phyloP scores from a whole-genome alignment of 2,797 vertebrate genomes.

The Diplodus sargus region DNA sequence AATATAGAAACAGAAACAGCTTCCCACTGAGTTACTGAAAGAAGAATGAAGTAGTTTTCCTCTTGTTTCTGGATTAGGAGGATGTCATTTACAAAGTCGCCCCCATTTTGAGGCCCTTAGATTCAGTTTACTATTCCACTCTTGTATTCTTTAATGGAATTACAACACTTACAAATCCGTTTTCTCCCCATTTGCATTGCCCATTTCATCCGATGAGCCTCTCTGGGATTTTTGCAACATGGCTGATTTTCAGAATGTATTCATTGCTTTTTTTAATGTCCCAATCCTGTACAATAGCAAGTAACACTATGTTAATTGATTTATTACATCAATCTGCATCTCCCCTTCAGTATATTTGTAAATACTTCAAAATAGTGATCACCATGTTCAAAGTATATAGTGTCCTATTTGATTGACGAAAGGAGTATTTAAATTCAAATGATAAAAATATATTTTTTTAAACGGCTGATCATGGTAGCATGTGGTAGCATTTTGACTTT shows the following conservation, averaged over 20 bases:
- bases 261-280: neutral
- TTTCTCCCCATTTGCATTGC: neutral
- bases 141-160: neutral
- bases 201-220: neutral
- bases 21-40: neutral
- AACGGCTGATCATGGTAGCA: neutral
- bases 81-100: neutral
- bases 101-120: neutral
- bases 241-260: neutral
- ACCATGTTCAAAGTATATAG: neutral
- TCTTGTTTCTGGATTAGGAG: neutral
- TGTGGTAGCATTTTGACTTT: neutral
- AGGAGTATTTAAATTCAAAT: neutral
- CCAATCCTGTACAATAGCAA: neutral
- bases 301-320: too few species aligned
- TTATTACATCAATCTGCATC: neutral
- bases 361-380: neutral
- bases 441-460: too few species aligned
- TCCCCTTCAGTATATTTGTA: neutral
- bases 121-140: neutral
- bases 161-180: neutral
- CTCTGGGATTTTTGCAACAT: neutral
- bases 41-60: neutral
- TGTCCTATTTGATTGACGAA: neutral
- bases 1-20: neutral